A percentile compares a stretch with the other conserved stretches of the same genome.
phyloP scores from a whole-genome alignment of 2,113 vertebrate species.

The Cardinalis cardinalis region DNA sequence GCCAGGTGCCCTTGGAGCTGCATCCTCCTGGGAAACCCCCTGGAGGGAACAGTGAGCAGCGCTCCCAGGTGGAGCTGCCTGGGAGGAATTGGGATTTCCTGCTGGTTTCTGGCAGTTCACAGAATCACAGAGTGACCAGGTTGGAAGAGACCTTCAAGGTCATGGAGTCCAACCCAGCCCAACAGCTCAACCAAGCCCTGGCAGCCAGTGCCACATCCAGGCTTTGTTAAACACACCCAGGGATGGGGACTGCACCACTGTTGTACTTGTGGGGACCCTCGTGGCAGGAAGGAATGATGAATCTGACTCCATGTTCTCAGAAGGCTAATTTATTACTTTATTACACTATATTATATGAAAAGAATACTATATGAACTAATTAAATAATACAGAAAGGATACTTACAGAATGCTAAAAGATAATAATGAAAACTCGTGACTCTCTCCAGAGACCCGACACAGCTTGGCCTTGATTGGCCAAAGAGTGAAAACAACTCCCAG shows the following conservation, averaged over 20 bases:
- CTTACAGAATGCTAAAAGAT: too few species aligned
- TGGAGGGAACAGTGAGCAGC: background rate
- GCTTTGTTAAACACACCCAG: background rate
- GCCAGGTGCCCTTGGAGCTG: background rate
- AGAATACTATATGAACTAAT: too few species aligned
- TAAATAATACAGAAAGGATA: too few species aligned
- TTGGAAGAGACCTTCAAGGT: background rate
- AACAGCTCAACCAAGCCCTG: background rate
- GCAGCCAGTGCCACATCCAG: background rate
- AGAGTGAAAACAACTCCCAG: too few species aligned
- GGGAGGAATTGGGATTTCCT: background rate
- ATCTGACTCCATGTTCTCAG: too few species aligned
- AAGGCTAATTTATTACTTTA: too few species aligned
- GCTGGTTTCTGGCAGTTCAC: background rate
- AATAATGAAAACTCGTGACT: too few species aligned
- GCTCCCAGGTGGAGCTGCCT: background rate
- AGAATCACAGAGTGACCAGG: background rate
- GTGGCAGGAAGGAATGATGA: too few species aligned
- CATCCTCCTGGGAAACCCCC: background rate
- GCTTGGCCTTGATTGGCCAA: too few species aligned
- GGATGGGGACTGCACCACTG: background rate
- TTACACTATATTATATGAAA: too few species aligned
- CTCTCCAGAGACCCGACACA: too few species aligned
- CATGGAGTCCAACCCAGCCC: background rate
- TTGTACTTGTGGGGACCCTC: too few species aligned